A percentile compares a stretch with the other conserved stretches of the same genome.
These are phyloP conservation scores for Amniataba percoides DNA, from an alignment of 2,797 vertebrate species.

Conservation along the genomic window DNA sequence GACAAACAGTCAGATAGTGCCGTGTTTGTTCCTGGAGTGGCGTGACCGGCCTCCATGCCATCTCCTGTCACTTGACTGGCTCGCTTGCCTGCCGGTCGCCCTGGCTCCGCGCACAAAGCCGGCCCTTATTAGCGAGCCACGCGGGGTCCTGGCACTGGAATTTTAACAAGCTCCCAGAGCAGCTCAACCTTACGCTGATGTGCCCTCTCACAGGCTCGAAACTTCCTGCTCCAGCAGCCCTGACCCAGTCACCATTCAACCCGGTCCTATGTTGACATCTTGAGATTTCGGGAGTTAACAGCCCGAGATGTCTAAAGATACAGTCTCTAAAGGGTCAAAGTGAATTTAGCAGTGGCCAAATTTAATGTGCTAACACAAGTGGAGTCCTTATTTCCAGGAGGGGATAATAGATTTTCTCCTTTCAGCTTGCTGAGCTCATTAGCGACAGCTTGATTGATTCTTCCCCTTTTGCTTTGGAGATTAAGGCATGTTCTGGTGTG, in stretches of 20 bases:
- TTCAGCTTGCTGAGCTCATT: conserved; percentile 62
- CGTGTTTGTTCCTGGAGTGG: conserved; percentile 74
- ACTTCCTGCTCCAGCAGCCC: conserved; percentile 59
- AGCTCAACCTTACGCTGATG: conserved; percentile 75
- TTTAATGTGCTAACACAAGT: conserved; percentile 30
- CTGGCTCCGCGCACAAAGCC: conserved; percentile 72
- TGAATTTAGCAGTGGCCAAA: conserved; percentile 35
- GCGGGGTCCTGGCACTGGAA: conserved; percentile 76
- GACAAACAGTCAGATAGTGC: conserved; percentile 66
- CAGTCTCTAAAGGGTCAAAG: conserved; percentile 29
- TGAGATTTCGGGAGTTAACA: conserved; percentile 37
- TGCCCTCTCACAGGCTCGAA: conserved; percentile 57
- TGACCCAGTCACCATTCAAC: conserved; percentile 50
- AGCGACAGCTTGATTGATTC: conserved; percentile 65
- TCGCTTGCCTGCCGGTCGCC: conserved; percentile 58
- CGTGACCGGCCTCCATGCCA: conserved; percentile 73
- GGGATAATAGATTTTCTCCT: conserved; percentile 49
- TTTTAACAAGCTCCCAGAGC: conserved; percentile 83
- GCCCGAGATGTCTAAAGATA: conserved; percentile 28
- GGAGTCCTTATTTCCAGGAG: conserved; percentile 49
- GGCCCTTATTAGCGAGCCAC: conserved; percentile 77
- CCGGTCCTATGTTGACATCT: conserved; percentile 51
- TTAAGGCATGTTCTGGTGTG: conserved; percentile 49
- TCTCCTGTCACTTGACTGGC: conserved; percentile 78
- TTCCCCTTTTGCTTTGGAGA: conserved; percentile 30